A percentile compares a stretch with the other conserved stretches of the same genome.
These are phyloP conservation scores for Indicator indicator DNA, from an alignment of 2,113 vertebrate genomes.

Conservation along the genomic window DNA sequence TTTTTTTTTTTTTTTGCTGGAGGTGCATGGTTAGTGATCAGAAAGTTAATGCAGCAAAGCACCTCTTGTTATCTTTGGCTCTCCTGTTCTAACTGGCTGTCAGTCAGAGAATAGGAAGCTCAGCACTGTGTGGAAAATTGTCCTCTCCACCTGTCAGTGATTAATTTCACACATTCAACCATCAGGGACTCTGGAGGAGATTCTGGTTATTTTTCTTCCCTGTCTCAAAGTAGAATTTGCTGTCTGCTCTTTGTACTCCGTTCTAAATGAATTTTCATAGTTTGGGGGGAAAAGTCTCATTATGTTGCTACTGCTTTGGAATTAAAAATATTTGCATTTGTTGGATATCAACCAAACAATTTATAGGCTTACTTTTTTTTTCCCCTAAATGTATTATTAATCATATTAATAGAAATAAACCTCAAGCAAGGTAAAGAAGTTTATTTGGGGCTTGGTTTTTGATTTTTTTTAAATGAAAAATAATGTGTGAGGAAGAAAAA, in stretches of 20 bases:
- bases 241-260: constrained; percentile 28
- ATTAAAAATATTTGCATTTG: constrained; percentile 11
- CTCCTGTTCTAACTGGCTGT: constrained; percentile 74
- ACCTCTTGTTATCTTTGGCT: constrained; percentile 75
- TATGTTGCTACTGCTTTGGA: neutral
- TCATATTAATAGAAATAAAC: neutral
- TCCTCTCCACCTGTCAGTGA: constrained; percentile 73
- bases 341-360: neutral
- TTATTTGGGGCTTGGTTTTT: neutral
- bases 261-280: constrained; percentile 51
- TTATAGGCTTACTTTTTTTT: neutral
- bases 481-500: neutral
- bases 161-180: constrained; percentile 73
- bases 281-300: neutral
- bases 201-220: constrained; percentile 61
- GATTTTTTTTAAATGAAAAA: neutral
- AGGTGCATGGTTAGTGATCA: constrained; percentile 37
- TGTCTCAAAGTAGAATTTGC: constrained; percentile 33
- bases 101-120: constrained; percentile 71
- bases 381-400: neutral
- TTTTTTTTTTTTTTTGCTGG: constrained; percentile 21
- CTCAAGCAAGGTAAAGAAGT: neutral
- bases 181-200: constrained; percentile 64
- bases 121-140: constrained; percentile 66
- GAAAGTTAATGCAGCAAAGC: constrained; percentile 71